phyloP scores from a whole-genome alignment of 2,888 invertebrate species.

The Lasioglossum oenotherae region DNA sequence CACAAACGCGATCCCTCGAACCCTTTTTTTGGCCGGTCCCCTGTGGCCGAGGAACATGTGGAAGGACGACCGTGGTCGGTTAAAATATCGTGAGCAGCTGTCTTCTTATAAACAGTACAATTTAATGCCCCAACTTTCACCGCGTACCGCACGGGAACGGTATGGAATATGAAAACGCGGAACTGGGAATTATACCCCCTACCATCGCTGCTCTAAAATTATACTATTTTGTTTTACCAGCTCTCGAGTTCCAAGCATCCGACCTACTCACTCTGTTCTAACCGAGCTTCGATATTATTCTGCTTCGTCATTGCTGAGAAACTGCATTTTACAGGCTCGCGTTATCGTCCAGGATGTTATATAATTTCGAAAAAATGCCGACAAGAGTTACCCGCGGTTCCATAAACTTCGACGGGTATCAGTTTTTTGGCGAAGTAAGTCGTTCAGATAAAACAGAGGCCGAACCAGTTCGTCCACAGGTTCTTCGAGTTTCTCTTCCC shows the following conservation, averaged over 20 bases:
- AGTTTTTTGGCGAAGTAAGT: background rate
- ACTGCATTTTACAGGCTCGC: background rate
- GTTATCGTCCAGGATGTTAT: background rate
- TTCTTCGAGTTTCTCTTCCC: background rate
- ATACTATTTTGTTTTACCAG: background rate
- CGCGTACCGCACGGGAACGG: background rate
- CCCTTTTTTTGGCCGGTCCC: constrained; percentile 59
- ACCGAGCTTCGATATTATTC: background rate
- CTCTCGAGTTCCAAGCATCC: background rate
- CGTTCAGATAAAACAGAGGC: background rate
- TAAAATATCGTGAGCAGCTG: constrained; percentile 67
- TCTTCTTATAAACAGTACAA: constrained; percentile 55
- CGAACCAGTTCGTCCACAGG: constrained; percentile 9
- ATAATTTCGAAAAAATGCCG: background rate
- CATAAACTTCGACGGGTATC: background rate
- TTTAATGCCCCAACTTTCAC: constrained; percentile 33
- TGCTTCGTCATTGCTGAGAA: background rate
- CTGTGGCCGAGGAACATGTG: constrained; percentile 51
- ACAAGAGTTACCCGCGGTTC: background rate
- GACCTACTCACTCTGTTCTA: no score
- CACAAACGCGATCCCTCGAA: constrained; percentile 39
- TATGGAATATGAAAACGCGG: background rate
- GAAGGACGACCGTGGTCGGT: constrained; percentile 39
- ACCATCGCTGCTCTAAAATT: background rate
- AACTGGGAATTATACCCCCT: background rate